These are phyloP conservation scores for Dynastes maya DNA, from an alignment of 2,888 invertebrate species.

Conservation along the genomic window DNA sequence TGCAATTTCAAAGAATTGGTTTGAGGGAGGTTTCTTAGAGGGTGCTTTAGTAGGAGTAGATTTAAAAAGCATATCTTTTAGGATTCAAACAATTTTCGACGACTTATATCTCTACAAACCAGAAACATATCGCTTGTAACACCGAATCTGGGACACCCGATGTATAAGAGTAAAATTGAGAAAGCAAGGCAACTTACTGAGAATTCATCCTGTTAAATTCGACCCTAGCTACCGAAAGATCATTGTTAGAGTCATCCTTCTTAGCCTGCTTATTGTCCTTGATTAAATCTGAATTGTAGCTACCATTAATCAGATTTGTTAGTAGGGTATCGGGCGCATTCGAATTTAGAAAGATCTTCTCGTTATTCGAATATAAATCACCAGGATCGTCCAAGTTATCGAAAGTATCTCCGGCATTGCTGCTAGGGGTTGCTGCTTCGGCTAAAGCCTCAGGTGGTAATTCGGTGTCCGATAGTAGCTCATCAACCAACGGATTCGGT, in stretches of 20 bases:
- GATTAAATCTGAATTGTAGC: conserved; percentile 60
- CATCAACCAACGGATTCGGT: conserved; percentile 42
- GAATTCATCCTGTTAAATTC: conserved; percentile 50
- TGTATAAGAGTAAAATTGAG: background rate
- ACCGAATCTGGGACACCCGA: no score
- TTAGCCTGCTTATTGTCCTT: conserved; percentile 54
- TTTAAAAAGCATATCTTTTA: no score
- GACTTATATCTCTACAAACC: no score
- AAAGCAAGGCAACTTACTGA: conserved; percentile 40
- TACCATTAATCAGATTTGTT: conserved; percentile 64
- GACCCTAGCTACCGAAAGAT: conserved; percentile 45
- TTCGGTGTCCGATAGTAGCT: conserved; percentile 49
- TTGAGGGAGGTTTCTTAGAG: no score
- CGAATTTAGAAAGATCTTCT: conserved; percentile 66
- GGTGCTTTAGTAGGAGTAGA: no score
- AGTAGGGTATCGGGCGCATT: conserved; percentile 64
- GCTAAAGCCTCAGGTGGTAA: conserved; percentile 36
- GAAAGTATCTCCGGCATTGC: conserved; percentile 29
- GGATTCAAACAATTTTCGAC: no score
- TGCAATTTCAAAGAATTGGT: no score
- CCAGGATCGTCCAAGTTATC: conserved; percentile 47
- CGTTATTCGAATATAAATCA: conserved; percentile 41
- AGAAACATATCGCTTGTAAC: no score
- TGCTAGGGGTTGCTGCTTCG: conserved; percentile 7
- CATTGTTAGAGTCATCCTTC: conserved; percentile 33